Evolutionary conservation across 1,140 invertebrate species (phyloP).

Genomic region (Stenopsyche tienmushanensis): DNA sequence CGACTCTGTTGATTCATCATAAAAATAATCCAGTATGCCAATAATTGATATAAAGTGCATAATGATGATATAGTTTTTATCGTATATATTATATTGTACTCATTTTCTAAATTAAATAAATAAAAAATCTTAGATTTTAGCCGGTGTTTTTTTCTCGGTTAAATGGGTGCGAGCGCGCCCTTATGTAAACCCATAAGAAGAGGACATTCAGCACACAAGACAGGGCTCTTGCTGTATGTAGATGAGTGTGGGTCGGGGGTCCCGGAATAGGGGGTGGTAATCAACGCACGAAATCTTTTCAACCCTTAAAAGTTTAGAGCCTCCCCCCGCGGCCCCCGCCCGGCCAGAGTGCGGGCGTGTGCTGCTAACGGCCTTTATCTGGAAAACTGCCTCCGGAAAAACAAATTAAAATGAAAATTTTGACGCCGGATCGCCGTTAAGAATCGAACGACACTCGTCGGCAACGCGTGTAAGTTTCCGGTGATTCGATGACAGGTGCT

Average conservation of each 20-base stretch:
- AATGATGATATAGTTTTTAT: no score
- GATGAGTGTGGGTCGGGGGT: slow-evolving; percentile 5
- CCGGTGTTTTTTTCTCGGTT: no score
- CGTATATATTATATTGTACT: no score
- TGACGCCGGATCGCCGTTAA: slow-evolving; percentile 28
- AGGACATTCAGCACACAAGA: slow-evolving; percentile 35
- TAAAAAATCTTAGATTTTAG: not conserved
- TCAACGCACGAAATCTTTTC: slow-evolving; percentile 43
- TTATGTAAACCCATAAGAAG: slow-evolving; percentile 22
- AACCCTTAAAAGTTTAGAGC: slow-evolving; percentile 43
- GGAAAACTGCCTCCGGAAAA: slow-evolving; percentile 33
- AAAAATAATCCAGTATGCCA: no score
- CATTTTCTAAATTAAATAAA: not conserved
- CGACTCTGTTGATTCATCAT: no score
- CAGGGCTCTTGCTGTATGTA: slow-evolving; percentile 23
- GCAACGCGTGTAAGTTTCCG: not conserved
- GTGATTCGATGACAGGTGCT: slow-evolving; percentile 22
- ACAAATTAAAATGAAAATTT: slow-evolving; percentile 41
- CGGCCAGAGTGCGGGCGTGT: slow-evolving; percentile 13
- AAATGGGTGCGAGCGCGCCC: slow-evolving; percentile 2
- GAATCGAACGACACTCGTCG: slow-evolving; percentile 25
- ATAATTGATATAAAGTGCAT: no score
- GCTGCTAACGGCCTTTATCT: slow-evolving; percentile 42
- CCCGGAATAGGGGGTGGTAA: slow-evolving; percentile 39
- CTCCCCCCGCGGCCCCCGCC: slow-evolving; percentile 2